Conservation (phyloP, 2,113 vertebrate species). For the Patagioenas fasciata region DNA sequence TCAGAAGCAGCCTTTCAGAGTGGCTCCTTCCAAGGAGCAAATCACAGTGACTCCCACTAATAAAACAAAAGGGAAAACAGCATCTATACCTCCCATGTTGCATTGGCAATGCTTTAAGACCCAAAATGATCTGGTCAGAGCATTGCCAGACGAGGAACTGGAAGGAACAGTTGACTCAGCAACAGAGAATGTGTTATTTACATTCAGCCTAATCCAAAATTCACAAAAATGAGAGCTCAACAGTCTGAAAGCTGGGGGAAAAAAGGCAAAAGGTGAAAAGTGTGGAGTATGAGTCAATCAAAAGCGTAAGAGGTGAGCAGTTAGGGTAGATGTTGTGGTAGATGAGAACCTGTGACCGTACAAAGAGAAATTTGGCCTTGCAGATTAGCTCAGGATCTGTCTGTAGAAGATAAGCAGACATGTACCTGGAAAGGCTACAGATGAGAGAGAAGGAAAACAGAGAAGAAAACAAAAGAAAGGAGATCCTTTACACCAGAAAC, state of each 20-base stretch:
- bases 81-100: not conserved
- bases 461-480: not conserved
- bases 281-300: fast-evolving
- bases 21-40: fast-evolving
- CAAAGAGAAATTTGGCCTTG: not conserved
- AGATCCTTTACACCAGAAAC: not conserved
- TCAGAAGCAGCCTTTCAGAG: not conserved
- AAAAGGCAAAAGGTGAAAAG: not conserved
- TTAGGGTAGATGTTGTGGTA: not conserved
- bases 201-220: not conserved
- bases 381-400: not conserved
- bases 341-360: fast-evolving
- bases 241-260: not conserved
- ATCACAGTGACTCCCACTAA: not conserved
- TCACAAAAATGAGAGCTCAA: not conserved
- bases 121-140: not conserved
- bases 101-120: not conserved
- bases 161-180: not conserved
- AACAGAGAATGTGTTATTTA: not conserved
- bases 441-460: not conserved
- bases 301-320: not conserved
- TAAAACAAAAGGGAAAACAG: not conserved
- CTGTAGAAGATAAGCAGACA: not conserved
- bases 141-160: not conserved
- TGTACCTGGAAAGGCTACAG: not conserved